Conservation (phyloP, 2,113 vertebrate species). For the Danionella cerebrum region DNA sequence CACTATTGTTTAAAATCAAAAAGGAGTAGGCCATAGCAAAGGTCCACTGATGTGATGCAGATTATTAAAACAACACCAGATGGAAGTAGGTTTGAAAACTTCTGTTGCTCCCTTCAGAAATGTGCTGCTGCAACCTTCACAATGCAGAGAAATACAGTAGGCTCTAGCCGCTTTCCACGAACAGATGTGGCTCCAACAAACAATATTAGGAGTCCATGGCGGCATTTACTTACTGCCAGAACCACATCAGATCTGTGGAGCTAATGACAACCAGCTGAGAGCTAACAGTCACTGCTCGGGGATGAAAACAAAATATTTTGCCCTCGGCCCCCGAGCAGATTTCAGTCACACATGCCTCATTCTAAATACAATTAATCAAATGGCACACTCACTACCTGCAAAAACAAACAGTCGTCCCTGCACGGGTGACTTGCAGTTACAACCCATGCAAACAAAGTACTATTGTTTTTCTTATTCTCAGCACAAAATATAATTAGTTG, state of each 20-base stretch:
- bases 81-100: slow-evolving; percentile 9
- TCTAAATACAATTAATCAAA: slow-evolving; percentile 25
- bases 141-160: not conserved
- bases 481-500: not conserved
- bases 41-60: not conserved
- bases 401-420: slow-evolving; percentile 37
- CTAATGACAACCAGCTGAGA: slow-evolving; percentile 20
- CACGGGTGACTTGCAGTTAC: not conserved
- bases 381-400: not conserved
- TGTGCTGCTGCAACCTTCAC: not conserved
- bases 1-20: too few species aligned
- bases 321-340: not conserved
- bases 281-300: not conserved
- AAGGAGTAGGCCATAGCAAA: not conserved
- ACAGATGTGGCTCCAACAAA: slow-evolving; percentile 14
- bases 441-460: not conserved
- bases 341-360: slow-evolving; percentile 17
- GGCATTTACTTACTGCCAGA: not conserved
- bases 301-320: not conserved
- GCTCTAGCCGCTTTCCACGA: not conserved
- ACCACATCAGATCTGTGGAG: not conserved
- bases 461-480: not conserved
- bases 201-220: not conserved
- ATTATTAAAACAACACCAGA: not conserved
- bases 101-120: slow-evolving; percentile 9